Percentiles rank a stretch among this genome's conserved stretches.
Conservation (phyloP, 2,797 vertebrate genomes). For the Anguilla megastoma region DNA sequence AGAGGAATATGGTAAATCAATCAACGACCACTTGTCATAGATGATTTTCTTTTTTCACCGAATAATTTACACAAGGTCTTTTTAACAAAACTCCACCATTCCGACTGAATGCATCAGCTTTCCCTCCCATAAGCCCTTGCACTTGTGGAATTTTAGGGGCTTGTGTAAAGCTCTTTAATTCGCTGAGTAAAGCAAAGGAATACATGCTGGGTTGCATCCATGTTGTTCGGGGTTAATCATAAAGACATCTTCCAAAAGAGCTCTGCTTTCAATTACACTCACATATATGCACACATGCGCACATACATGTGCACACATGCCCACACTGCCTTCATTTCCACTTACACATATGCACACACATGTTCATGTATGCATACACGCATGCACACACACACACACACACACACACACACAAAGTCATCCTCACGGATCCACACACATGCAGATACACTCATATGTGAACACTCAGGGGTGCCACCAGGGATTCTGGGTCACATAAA, state of each 20-base stretch:
- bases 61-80: background rate
- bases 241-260: background rate
- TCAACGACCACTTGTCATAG: constrained; percentile 8
- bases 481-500: too few species aligned
- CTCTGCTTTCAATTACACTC: background rate
- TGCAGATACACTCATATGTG: too few species aligned
- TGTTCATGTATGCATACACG: background rate
- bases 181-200: background rate
- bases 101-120: background rate
- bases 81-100: background rate
- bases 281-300: background rate
- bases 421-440: too few species aligned
- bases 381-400: background rate
- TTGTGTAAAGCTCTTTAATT: background rate
- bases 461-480: too few species aligned
- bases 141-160: background rate
- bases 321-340: background rate
- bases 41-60: background rate
- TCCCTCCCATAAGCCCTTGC: background rate
- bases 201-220: background rate
- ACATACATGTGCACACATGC: background rate
- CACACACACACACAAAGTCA: background rate
- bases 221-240: background rate
- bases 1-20: constrained; percentile 12
- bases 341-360: background rate